Percentiles rank a stretch among this genome's conserved stretches.
These are phyloP conservation scores for Candoia aspera DNA, from an alignment of 2,113 vertebrate species.

Conservation along the genomic window DNA sequence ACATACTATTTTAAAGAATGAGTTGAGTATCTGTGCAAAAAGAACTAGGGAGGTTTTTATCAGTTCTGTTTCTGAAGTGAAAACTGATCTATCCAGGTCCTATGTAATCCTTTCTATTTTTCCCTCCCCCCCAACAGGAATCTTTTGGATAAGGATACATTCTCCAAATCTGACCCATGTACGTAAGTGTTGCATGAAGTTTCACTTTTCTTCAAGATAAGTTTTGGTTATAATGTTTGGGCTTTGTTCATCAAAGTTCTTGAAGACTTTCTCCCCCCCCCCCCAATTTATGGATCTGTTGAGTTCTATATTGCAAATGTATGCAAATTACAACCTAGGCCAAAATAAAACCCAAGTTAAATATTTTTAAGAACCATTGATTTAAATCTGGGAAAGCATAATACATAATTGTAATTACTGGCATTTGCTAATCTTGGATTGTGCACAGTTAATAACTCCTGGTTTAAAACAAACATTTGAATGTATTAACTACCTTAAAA, in stretches of 20 bases:
- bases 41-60: neutral
- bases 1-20: neutral
- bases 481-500: neutral
- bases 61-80: neutral
- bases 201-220: neutral
- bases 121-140: constrained; percentile 75
- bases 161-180: constrained; percentile 96
- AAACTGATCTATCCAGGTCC: neutral
- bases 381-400: neutral
- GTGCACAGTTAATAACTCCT: neutral
- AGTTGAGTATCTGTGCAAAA: neutral
- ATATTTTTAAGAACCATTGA: neutral
- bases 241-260: neutral
- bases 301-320: neutral
- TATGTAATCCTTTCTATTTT: constrained; percentile 15
- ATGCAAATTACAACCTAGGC: neutral
- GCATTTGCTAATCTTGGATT: neutral
- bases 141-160: constrained; percentile 94
- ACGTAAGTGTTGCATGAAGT: constrained; percentile 69
- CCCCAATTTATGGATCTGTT: too few species aligned
- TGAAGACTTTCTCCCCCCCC: too few species aligned
- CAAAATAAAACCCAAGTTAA: neutral
- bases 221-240: neutral
- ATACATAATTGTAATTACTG: neutral
- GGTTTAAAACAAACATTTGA: neutral